Conservation (phyloP, 2,888 invertebrate genomes). For the Lapara coniferarum region DNA sequence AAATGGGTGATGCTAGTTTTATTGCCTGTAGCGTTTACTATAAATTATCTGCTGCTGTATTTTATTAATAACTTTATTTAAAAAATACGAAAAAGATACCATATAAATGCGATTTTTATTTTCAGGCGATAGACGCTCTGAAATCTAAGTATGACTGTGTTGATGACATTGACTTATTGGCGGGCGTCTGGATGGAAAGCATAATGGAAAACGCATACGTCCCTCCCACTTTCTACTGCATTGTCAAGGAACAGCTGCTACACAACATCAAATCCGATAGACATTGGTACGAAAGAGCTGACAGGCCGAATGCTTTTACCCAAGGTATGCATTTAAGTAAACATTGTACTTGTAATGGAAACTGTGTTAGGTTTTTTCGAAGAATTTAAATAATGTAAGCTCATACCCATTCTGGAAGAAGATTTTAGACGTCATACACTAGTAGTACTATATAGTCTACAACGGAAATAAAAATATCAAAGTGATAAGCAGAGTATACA, state of each 20-base stretch:
- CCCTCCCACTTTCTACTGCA: constrained; percentile 92
- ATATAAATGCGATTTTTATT: not conserved
- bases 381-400: no score
- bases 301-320: constrained; percentile 46
- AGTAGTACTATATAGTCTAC: no score
- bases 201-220: constrained; percentile 90
- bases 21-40: no score
- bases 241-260: constrained; percentile 92
- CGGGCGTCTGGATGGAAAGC: constrained; percentile 91
- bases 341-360: no score
- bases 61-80: no score
- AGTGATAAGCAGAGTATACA: no score
- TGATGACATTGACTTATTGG: constrained; percentile 92
- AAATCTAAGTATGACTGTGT: constrained; percentile 75
- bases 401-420: no score
- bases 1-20: no score
- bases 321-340: constrained; percentile 34
- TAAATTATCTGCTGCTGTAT: no score
- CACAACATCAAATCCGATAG: constrained; percentile 90
- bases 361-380: no score
- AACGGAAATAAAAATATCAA: no score
- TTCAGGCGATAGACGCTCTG: constrained; percentile 45
- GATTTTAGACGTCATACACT: no score
- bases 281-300: constrained; percentile 85
- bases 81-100: not conserved